These are phyloP conservation scores for Macrosteles quadrilineatus DNA, from an alignment of 1,140 invertebrate species.

Conservation along the genomic window DNA sequence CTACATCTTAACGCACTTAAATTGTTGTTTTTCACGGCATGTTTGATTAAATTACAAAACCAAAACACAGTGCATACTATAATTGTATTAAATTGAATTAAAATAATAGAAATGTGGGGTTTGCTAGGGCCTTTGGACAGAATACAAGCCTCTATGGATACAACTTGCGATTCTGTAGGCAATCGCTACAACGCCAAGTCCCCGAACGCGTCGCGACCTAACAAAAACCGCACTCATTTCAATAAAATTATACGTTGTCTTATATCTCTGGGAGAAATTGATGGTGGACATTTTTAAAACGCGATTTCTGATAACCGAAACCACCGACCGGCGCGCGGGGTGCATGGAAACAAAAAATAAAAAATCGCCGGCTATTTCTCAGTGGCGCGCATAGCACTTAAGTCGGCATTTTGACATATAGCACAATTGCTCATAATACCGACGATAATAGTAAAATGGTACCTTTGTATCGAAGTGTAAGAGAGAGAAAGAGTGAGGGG, in stretches of 20 bases:
- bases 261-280: background rate
- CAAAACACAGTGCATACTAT: too few relatives aligned
- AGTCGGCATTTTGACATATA: background rate
- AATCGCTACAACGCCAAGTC: too few relatives aligned
- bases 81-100: too few relatives aligned
- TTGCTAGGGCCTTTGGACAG: too few relatives aligned
- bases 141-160: too few relatives aligned
- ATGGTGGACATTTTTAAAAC: conserved; percentile 3
- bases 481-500: conserved; percentile 3
- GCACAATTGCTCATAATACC: conserved; percentile 7
- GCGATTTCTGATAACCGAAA: conserved; percentile 19
- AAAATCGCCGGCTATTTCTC: conserved; percentile 5
- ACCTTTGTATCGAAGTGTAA: background rate
- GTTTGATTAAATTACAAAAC: too few relatives aligned
- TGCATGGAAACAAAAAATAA: background rate
- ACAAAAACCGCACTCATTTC: conserved; percentile 2
- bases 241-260: conserved; percentile 22
- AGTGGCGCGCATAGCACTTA: background rate
- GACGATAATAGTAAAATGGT: conserved; percentile 26
- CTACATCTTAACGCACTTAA: too few relatives aligned
- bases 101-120: too few relatives aligned
- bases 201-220: too few relatives aligned
- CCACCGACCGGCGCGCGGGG: background rate
- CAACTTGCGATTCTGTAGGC: too few relatives aligned
- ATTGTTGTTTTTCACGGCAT: too few relatives aligned